Evolutionary conservation across 1,140 invertebrate species (phyloP), one percentile per base, ranked within the genome.

Genomic region (Stegodyphus dumicola): DNA sequence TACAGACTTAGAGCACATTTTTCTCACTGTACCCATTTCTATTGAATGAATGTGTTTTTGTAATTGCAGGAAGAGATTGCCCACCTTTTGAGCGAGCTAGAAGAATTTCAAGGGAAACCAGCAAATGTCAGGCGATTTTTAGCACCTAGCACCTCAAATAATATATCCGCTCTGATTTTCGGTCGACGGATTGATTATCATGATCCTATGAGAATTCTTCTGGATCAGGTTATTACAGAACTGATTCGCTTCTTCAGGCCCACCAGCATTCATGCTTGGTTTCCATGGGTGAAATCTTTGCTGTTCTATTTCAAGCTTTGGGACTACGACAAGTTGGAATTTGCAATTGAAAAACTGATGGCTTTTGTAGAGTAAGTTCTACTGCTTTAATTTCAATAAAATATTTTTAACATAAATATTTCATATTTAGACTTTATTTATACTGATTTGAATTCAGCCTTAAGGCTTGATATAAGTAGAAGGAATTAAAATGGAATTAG

Each of bases 161-260:
- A 95, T 0, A 90, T 98, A 0, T 97, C 96, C 95, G 93, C 92
- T 76, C 95, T 97, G 94, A 93, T 97, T 90, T 95, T 96, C 77
- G 95, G 96, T 1, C 93, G 93, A 88, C 90, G 93, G 88, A 93
- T 92, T 13, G 87, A 89, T 6, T 89, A 91, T 81, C 87, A 92
- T 77, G 92, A 94, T 88, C 89, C 90, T 3, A 93, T 95, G 88
- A 90, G 96, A 77, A 92, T 92, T 60, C 90, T 93, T 33, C 90
- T 96, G 0, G 94, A 96, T 90, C 90, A 90, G 69, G 92, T 95
- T 15, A 90, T 96, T 7, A 93, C 93, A 11, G 93, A 94, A 11
- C 93, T 96, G 76, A 91, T 86, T 13, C 74, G 77, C 6, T 87
- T 86, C 71, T 87, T 87, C 64, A 15, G 79, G 6, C 83, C 80